Conservation (phyloP, 1,140 invertebrate genomes). For the Archegozetes longisetosus region DNA sequence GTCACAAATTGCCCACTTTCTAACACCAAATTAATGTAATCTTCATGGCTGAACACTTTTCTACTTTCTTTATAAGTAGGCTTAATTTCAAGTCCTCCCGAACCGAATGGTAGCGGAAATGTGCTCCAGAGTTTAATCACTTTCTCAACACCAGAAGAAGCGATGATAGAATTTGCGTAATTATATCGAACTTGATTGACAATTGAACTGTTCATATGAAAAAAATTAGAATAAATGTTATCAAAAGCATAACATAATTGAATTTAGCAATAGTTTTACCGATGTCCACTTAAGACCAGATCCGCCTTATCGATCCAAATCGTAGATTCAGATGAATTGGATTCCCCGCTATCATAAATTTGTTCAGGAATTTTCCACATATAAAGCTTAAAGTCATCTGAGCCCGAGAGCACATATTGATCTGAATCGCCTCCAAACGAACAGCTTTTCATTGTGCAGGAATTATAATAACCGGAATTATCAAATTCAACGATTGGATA, state of each 20-base stretch:
- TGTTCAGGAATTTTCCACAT: conserved; percentile 71
- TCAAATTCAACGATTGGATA: conserved; percentile 66
- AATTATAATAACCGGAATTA: conserved; percentile 81
- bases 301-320: conserved; percentile 47
- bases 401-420: conserved; percentile 73
- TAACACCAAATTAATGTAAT: conserved; percentile 65
- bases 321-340: conserved; percentile 17
- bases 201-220: too few species aligned
- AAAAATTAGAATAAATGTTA: conserved; percentile 1
- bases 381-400: conserved; percentile 88
- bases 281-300: conserved; percentile 66
- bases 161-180: conserved; percentile 58
- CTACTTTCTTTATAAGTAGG: conserved; percentile 33
- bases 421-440: conserved; percentile 78
- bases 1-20: conserved; percentile 44
- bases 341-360: conserved; percentile 14
- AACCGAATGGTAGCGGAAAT: conserved; percentile 42
- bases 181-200: conserved; percentile 92
- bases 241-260: background rate
- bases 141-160: conserved; percentile 89
- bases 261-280: conserved; percentile 26
- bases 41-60: conserved; percentile 63
- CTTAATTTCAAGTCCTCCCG: conserved; percentile 34
- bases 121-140: conserved; percentile 80
- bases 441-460: conserved; percentile 92